phyloP scores from a whole-genome alignment of 2,888 invertebrate species.

The Mythimna pallens region DNA sequence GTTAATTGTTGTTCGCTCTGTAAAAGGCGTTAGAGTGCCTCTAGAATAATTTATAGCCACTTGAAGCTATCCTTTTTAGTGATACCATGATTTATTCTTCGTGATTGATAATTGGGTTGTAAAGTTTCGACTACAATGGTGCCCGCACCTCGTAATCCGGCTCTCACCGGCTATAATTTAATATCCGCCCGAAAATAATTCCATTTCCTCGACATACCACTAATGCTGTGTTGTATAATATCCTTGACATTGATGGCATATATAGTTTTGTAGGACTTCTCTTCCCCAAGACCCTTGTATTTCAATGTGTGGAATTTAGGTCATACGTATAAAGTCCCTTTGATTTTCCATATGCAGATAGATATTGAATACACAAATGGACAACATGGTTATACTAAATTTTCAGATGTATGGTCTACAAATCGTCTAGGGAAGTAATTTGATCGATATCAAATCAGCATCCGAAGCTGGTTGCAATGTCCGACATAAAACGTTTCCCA shows the following conservation, averaged over 20 bases:
- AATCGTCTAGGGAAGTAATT: neutral
- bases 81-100: conserved; percentile 53
- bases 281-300: conserved; percentile 18
- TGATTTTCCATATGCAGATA: neutral
- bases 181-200: conserved; percentile 89
- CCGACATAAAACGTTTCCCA: conserved; percentile 56
- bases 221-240: conserved; percentile 66
- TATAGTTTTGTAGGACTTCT: conserved; percentile 55
- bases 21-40: conserved; percentile 48
- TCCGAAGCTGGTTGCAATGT: conserved; percentile 41
- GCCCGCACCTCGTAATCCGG: conserved; percentile 83
- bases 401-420: neutral
- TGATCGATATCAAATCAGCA: conserved; percentile 24
- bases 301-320: neutral
- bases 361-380: neutral
- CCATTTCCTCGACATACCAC: conserved; percentile 81
- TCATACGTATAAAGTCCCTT: neutral
- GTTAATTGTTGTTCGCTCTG: conserved; percentile 67
- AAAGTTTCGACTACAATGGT: conserved; percentile 78
- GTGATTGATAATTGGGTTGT: conserved; percentile 71
- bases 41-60: conserved; percentile 53
- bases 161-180: conserved; percentile 87
- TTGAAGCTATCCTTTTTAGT: conserved; percentile 52
- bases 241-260: conserved; percentile 72
- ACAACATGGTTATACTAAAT: neutral